These are phyloP conservation scores for Polydesmus complanatus DNA, from an alignment of 2,888 invertebrate species.

Conservation along the genomic window DNA sequence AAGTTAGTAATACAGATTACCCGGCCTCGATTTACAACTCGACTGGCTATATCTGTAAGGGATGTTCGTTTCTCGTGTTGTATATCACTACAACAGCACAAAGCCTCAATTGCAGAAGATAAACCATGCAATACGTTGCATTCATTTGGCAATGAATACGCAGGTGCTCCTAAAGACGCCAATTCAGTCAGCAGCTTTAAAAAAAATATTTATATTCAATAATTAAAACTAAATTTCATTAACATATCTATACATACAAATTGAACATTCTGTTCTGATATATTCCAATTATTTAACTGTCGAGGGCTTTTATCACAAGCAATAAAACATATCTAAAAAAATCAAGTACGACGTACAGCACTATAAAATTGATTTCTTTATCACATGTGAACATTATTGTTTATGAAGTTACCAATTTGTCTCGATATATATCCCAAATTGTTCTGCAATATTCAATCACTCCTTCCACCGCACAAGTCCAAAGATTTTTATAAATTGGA, in stretches of 20 bases:
- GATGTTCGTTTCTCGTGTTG: slow-evolving; percentile 47
- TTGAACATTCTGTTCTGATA: slow-evolving; percentile 66
- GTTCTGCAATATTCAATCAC: slow-evolving; percentile 92
- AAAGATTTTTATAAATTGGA: slow-evolving; percentile 79
- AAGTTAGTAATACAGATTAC: slow-evolving; percentile 84
- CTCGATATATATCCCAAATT: slow-evolving; percentile 89
- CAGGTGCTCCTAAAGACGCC: slow-evolving; percentile 62
- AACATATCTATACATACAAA: slow-evolving; percentile 42
- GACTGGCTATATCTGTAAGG: slow-evolving; percentile 36
- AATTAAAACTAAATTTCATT: slow-evolving; percentile 14
- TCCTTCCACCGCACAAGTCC: slow-evolving; percentile 93
- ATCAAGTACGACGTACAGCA: too few species aligned
- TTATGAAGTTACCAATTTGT: slow-evolving; percentile 51
- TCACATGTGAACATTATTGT: background rate
- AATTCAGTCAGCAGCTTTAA: slow-evolving; percentile 60
- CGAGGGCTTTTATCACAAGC: slow-evolving; percentile 76
- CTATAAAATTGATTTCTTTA: background rate
- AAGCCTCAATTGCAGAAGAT: slow-evolving; percentile 67
- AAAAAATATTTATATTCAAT: slow-evolving; percentile 10
- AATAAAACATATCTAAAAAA: slow-evolving; percentile 53
- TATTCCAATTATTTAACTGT: slow-evolving; percentile 70
- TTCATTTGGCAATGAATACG: background rate
- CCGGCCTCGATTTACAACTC: slow-evolving; percentile 51
- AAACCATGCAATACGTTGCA: slow-evolving; percentile 58
- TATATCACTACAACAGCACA: slow-evolving; percentile 64